A percentile compares a stretch with the other conserved stretches of the same genome.
Conservation (phyloP, 2,113 vertebrate species). For the Nerophis ophidion region DNA sequence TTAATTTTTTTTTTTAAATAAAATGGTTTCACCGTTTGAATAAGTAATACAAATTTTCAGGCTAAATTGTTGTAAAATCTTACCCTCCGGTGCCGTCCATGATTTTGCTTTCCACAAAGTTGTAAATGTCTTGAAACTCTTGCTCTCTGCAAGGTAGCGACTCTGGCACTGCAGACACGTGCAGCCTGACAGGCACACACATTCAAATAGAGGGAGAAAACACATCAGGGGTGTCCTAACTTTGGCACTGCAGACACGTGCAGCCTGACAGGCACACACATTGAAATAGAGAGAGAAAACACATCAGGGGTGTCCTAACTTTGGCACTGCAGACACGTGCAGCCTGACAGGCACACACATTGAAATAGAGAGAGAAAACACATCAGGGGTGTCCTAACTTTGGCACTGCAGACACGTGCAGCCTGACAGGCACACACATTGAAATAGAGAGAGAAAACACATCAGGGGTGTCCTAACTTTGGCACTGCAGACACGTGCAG, state of each 20-base stretch:
- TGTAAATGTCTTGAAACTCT: constrained; percentile 95
- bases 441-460: too few relatives aligned
- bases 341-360: constrained; percentile 55
- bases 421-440: constrained; percentile 39
- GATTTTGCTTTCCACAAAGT: constrained; percentile 94
- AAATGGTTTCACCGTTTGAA: too few relatives aligned
- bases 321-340: constrained; percentile 86
- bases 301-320: too few relatives aligned
- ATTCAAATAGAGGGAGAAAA: too few relatives aligned
- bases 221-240: too few relatives aligned
- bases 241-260: constrained; percentile 86
- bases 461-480: too few relatives aligned
- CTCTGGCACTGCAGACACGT: constrained; percentile 87
- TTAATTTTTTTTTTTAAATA: too few relatives aligned
- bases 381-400: too few relatives aligned
- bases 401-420: constrained; percentile 89
- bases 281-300: too few relatives aligned
- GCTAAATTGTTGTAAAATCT: constrained; percentile 39
- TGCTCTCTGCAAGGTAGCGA: constrained; percentile 92
- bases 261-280: constrained; percentile 55
- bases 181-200: constrained; percentile 64
- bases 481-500: too few relatives aligned
- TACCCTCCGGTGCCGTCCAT: constrained; percentile 89
- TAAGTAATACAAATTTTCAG: too few relatives aligned
- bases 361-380: too few relatives aligned